Evolutionary conservation across 2,888 invertebrate species (phyloP).

Genomic region (Cryptus armator): DNA sequence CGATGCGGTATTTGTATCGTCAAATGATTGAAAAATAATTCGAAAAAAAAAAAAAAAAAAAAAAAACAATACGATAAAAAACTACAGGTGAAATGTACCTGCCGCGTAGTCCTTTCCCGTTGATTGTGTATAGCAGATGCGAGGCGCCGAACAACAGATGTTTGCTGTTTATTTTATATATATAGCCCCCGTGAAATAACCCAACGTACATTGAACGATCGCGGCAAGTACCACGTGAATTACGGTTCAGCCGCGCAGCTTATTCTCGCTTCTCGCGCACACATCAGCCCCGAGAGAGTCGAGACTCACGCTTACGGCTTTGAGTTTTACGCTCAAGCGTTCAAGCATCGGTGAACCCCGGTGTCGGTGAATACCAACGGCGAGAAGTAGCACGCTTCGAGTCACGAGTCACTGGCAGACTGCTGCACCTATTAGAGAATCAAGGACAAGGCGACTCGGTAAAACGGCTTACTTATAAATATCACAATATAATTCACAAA

Average conservation of each 20-base stretch:
- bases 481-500: not conserved
- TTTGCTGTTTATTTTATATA: slow-evolving; percentile 44
- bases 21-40: no score
- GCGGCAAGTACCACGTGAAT: slow-evolving; percentile 13
- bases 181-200: not conserved
- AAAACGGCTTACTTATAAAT: slow-evolving; percentile 12
- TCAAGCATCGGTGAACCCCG: slow-evolving; percentile 38
- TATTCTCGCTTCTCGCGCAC: not conserved
- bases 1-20: no score
- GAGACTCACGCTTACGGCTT: slow-evolving; percentile 29
- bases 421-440: slow-evolving; percentile 55
- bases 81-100: slow-evolving; percentile 9
- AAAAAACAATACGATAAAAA: not conserved
- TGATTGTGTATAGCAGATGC: slow-evolving; percentile 54
- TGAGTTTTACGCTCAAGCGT: slow-evolving; percentile 22
- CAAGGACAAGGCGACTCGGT: slow-evolving; percentile 55
- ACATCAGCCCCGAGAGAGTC: slow-evolving; percentile 20
- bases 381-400: slow-evolving; percentile 66
- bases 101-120: not conserved
- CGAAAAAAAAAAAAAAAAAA: no score
- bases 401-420: slow-evolving; percentile 61
- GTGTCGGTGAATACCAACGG: slow-evolving; percentile 34
- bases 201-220: not conserved
- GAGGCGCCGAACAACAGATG: slow-evolving; percentile 61
- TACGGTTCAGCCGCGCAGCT: slow-evolving; percentile 31